Evolutionary conservation across 2,888 invertebrate species (phyloP), one percentile per base, ranked within the genome.

Genomic region (Drosophila maculinotata): DNA sequence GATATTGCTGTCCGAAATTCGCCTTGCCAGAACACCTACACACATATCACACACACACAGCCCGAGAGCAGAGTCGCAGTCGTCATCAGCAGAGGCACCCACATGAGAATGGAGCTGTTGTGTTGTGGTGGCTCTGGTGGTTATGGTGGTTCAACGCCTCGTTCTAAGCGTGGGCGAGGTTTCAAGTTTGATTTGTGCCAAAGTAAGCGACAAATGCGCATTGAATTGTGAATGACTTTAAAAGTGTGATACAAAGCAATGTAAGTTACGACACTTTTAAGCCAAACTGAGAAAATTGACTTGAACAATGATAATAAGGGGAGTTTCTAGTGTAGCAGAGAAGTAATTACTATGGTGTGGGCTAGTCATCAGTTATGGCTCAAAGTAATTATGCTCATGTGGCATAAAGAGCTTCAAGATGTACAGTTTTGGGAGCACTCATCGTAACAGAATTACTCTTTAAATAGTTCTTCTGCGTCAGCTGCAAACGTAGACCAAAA

Each of bases 111-210:
- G 42, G n/a, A 64, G 53, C 47, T 52, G 10, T 8, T 56, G 51
- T 53, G 56, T 35, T 62, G 51, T n/a, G n/a, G n/a, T n/a, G n/a
- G n/a, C n/a, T 20, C 2, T 54, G 36, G 53, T 64, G 39, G 25
- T 48, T 33, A 20, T 42, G 39, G 36, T 69, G 73, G 85, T 85
- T 82, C 77, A 87, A 83, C 83, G 85, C 83, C 86, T 79, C 75
- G 79, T 85, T 83, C 87, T 87, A 60, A 64, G 42, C 76, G 87
- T 83, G 85, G 83, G 83, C 75, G 82, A 52, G 20, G 26, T 45
- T 76, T 85, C 82, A 87, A 85, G 85, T 83, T 81, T 82, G 87
- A 86, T 79, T 76, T 79, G 66, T 72, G 66, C 72, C 79, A 76
- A 64, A 83, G 67, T 64, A 36, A 69, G 54, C 65, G 33, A 59